phyloP scores from a whole-genome alignment of 2,113 vertebrate genomes.

The cat (Felis catus) region DNA sequence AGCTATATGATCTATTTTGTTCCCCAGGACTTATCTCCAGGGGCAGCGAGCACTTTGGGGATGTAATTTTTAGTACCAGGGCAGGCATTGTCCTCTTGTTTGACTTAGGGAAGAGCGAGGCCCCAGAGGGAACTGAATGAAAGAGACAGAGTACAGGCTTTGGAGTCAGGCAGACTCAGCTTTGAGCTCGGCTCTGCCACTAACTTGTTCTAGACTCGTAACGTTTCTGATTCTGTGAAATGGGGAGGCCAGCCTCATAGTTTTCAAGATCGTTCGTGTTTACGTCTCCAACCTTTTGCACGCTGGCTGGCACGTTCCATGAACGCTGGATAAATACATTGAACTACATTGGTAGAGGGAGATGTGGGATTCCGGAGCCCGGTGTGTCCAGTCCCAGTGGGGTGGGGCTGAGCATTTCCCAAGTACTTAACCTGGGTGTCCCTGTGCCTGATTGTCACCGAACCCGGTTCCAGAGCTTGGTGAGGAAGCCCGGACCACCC shows the following conservation, averaged over 20 bases:
- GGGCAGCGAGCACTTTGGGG: not conserved
- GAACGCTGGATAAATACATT: not conserved
- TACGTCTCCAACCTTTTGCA: not conserved
- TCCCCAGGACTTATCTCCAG: not conserved
- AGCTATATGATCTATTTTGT: slow-evolving; percentile 5
- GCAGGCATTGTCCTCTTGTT: not conserved
- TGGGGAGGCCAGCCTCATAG: not conserved
- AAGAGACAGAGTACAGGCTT: not conserved
- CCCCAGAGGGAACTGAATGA: not conserved
- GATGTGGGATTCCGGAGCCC: not conserved
- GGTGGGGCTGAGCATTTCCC: not conserved
- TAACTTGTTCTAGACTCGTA: too few species aligned
- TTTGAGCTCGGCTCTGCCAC: not conserved
- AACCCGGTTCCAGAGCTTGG: not conserved
- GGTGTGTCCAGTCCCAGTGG: not conserved
- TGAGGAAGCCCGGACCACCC: not conserved
- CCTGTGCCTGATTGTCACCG: not conserved
- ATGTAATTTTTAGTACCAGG: not conserved
- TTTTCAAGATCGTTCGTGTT: not conserved
- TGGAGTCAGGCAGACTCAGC: not conserved
- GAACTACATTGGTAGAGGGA: not conserved
- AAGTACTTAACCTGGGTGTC: not conserved
- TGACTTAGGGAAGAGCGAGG: not conserved
- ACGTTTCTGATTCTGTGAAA: not conserved
- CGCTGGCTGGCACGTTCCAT: not conserved